phyloP scores from a whole-genome alignment of 2,888 invertebrate species.

The Camptogramma bilineatum region DNA sequence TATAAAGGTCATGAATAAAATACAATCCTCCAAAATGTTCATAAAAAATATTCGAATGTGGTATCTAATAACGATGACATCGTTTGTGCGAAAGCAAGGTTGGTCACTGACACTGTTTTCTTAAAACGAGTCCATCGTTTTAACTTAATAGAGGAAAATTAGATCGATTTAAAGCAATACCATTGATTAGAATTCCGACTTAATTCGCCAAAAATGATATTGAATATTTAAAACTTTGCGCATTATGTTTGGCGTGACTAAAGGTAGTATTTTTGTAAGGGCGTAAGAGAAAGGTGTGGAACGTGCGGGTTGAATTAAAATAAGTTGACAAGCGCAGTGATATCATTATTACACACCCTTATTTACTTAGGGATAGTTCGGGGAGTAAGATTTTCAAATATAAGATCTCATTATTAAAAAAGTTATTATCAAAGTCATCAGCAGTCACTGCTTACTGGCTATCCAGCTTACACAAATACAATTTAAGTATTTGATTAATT shows the following conservation, averaged over 20 bases:
- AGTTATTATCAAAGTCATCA: no score
- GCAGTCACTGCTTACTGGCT: no score
- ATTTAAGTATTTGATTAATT: no score
- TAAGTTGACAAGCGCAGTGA: no score
- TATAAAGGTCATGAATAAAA: neutral
- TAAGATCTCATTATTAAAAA: no score
- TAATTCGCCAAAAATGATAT: conserved; percentile 5
- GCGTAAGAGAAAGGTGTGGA: no score
- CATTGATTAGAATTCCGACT: neutral
- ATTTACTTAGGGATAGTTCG: neutral
- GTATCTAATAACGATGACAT: neutral
- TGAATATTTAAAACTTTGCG: neutral
- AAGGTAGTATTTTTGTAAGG: no score
- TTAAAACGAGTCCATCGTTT: conserved; percentile 4
- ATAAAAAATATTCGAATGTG: neutral
- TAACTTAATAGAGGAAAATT: conserved; percentile 12
- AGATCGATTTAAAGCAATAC: neutral
- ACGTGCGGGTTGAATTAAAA: no score
- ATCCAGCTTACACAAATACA: no score
- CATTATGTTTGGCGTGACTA: no score
- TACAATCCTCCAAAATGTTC: neutral
- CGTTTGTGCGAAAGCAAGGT: conserved; percentile 6
- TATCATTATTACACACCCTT: no score
- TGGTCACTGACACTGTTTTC: conserved; percentile 15
- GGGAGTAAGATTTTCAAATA: no score